phyloP scores from a whole-genome alignment of 2,113 vertebrate species.

The Gobius niger region DNA sequence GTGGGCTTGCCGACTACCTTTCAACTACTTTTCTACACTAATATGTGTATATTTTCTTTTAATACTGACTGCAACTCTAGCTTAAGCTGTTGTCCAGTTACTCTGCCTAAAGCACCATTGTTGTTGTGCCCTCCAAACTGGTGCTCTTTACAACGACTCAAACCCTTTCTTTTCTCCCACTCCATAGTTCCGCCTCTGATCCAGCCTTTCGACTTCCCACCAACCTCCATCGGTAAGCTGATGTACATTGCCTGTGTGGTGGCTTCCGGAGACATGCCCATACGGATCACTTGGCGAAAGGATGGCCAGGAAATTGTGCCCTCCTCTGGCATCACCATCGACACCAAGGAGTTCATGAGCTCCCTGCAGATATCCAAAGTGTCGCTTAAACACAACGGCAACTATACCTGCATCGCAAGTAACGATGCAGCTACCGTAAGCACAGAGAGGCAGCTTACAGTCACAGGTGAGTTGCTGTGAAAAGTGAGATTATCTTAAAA shows the following conservation, averaged over 20 bases:
- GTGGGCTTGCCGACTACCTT: too few species aligned
- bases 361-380: slow-evolving; percentile 98
- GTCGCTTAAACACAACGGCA: slow-evolving; percentile 96
- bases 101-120: too few species aligned
- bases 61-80: too few species aligned
- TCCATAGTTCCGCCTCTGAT: slow-evolving; percentile 92
- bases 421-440: slow-evolving; percentile 95
- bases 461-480: slow-evolving; percentile 80
- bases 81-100: too few species aligned
- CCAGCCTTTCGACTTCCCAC: slow-evolving; percentile 98
- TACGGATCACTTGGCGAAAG: slow-evolving; percentile 98
- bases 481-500: slow-evolving; percentile 10
- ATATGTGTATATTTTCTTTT: too few species aligned
- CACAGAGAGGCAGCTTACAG: slow-evolving; percentile 94
- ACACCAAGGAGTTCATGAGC: slow-evolving; percentile 99
- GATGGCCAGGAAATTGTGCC: slow-evolving; percentile 96
- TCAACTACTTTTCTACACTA: too few species aligned
- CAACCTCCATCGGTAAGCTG: slow-evolving; percentile 94
- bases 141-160: background rate
- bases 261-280: slow-evolving; percentile 97
- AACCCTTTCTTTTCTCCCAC: slow-evolving; percentile 9
- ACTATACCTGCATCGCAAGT: slow-evolving; percentile 99
- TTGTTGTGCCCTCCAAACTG: background rate
- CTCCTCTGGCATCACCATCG: slow-evolving; percentile 93
- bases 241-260: slow-evolving; percentile 99